Conservation (phyloP, 2,888 invertebrate species). For the Serrognathus titanus region DNA sequence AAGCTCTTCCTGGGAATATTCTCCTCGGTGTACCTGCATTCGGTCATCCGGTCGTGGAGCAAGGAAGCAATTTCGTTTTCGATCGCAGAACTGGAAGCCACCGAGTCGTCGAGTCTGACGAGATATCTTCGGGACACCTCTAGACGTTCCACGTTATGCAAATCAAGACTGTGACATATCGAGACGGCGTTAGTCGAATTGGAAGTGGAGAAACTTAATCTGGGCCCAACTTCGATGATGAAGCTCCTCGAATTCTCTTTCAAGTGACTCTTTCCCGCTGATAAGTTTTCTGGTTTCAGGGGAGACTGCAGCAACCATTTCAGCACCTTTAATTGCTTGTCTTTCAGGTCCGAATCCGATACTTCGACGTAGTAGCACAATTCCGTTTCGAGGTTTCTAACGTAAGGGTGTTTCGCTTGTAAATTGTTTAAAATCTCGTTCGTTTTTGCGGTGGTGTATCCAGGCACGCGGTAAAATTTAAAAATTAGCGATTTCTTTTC, state of each 20-base stretch:
- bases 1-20: slow-evolving; percentile 65
- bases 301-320: slow-evolving; percentile 78
- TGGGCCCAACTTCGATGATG: slow-evolving; percentile 86
- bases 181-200: slow-evolving; percentile 96
- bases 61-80: slow-evolving; percentile 55
- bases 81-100: slow-evolving; percentile 30
- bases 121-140: slow-evolving; percentile 81
- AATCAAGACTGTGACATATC: slow-evolving; percentile 82
- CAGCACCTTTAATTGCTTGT: slow-evolving; percentile 61
- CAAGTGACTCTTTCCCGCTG: slow-evolving; percentile 52
- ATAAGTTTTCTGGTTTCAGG: slow-evolving; percentile 58
- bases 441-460: slow-evolving; percentile 59
- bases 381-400: slow-evolving; percentile 65
- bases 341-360: slow-evolving; percentile 52
- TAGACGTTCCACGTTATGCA: slow-evolving; percentile 71
- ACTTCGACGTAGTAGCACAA: slow-evolving; percentile 78
- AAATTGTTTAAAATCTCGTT: slow-evolving; percentile 57
- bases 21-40: slow-evolving; percentile 73
- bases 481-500: slow-evolving; percentile 48
- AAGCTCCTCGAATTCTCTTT: slow-evolving; percentile 46
- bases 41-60: slow-evolving; percentile 92
- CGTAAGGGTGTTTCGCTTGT: slow-evolving; percentile 47
- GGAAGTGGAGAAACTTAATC: slow-evolving; percentile 92
- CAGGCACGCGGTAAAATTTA: slow-evolving; percentile 61
- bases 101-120: slow-evolving; percentile 50